Percentiles rank a stretch among this genome's conserved stretches.
Conservation (phyloP, 2,113 vertebrate genomes). For the Noturus placidus region DNA sequence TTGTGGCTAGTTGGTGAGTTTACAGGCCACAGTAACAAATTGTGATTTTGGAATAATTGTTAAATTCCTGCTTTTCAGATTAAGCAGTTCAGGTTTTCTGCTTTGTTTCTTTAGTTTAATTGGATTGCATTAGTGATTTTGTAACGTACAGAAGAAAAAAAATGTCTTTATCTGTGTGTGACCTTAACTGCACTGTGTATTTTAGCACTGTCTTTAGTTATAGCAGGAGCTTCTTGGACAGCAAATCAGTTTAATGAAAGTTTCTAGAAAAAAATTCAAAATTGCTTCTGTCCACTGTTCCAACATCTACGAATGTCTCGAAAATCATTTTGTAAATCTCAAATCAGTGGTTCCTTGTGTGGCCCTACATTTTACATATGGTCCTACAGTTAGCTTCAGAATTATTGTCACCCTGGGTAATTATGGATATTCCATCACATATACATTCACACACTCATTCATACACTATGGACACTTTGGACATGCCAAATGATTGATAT, state of each 20-base stretch:
- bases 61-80: too few species aligned
- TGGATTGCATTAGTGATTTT: background rate
- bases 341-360: too few species aligned
- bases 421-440: too few species aligned
- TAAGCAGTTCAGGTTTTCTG: background rate
- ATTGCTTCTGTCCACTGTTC: background rate
- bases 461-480: too few species aligned
- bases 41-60: too few species aligned
- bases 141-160: background rate
- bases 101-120: background rate
- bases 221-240: too few species aligned
- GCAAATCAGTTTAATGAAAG: background rate
- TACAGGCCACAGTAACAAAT: too few species aligned
- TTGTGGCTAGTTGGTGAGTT: background rate
- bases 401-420: background rate
- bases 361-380: background rate
- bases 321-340: too few species aligned
- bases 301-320: background rate
- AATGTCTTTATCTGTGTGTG: background rate
- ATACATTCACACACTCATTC: too few species aligned
- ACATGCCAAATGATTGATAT: too few species aligned
- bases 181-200: background rate
- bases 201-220: too few species aligned
- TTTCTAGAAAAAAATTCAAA: background rate
- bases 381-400: background rate